Conservation (phyloP, 2,113 vertebrate species). For the Pimephales promelas region DNA sequence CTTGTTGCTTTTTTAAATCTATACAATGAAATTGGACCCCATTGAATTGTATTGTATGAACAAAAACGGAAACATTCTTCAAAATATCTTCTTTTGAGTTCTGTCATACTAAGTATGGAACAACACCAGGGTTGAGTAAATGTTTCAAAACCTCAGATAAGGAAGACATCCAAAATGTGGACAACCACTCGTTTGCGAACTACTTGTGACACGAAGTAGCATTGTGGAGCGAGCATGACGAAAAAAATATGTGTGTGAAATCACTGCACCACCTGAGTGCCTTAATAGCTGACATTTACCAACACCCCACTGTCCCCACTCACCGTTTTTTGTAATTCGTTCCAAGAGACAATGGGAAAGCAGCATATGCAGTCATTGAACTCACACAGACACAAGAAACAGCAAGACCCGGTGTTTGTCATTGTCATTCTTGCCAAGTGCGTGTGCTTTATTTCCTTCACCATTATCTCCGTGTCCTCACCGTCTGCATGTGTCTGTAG, state of each 20-base stretch:
- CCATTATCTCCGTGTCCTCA: background rate
- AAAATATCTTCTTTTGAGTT: background rate
- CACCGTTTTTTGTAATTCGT: background rate
- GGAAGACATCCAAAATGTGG: background rate
- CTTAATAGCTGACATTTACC: constrained; percentile 4
- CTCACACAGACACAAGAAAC: background rate
- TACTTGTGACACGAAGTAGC: background rate
- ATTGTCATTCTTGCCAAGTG: background rate
- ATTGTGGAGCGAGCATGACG: background rate
- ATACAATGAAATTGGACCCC: background rate
- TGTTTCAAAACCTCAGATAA: background rate
- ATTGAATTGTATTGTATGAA: background rate
- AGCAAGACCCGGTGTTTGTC: background rate
- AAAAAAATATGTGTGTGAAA: background rate
- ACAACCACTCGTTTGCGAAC: background rate
- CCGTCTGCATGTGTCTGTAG: constrained; percentile 65
- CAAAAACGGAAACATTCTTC: background rate
- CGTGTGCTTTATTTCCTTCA: background rate
- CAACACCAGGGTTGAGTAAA: background rate
- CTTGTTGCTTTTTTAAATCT: background rate
- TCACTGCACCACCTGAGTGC: background rate
- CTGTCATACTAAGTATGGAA: background rate
- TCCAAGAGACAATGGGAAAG: background rate
- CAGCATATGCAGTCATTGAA: background rate
- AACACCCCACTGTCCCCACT: constrained; percentile 16